Conservation (phyloP, 1,140 invertebrate species). For the Euura saliciscinereae region DNA sequence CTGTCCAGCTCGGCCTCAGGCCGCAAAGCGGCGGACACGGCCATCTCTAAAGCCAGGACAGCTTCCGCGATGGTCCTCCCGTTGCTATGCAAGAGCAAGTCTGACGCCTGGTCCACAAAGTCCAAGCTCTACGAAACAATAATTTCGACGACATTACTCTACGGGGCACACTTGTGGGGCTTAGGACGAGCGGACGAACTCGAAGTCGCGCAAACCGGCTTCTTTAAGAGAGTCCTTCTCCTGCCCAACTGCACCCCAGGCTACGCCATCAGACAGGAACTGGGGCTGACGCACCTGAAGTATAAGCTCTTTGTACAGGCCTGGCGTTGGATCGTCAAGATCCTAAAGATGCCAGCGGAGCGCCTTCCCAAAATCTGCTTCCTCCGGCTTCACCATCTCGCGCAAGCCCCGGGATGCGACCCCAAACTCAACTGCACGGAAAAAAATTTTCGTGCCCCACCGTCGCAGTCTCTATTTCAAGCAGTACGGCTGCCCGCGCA, state of each 20-base stretch:
- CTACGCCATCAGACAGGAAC: not conserved
- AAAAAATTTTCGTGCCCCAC: too few species aligned
- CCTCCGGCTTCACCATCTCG: not conserved
- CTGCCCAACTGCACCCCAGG: not conserved
- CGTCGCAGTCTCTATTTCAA: too few species aligned
- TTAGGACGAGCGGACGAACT: not conserved
- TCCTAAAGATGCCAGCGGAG: not conserved
- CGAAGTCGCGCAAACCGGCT: not conserved
- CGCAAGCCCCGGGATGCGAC: not conserved
- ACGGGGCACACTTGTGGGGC: not conserved
- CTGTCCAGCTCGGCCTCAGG: conserved; percentile 16
- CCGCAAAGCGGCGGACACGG: not conserved
- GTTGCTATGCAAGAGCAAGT: not conserved
- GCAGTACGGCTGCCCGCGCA: too few species aligned
- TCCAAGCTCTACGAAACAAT: conserved; percentile 1
- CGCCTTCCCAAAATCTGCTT: not conserved
- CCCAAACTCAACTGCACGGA: not conserved
- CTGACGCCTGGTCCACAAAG: not conserved
- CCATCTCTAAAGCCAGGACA: not conserved
- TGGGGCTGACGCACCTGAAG: not conserved
- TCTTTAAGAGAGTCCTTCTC: not conserved
- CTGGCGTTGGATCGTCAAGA: not conserved
- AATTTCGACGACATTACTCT: not conserved
- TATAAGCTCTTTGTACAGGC: not conserved
- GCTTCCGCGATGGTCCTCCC: conserved; percentile 11